Conservation (phyloP, 2,797 vertebrate species). For the Danio aesculapii region DNA sequence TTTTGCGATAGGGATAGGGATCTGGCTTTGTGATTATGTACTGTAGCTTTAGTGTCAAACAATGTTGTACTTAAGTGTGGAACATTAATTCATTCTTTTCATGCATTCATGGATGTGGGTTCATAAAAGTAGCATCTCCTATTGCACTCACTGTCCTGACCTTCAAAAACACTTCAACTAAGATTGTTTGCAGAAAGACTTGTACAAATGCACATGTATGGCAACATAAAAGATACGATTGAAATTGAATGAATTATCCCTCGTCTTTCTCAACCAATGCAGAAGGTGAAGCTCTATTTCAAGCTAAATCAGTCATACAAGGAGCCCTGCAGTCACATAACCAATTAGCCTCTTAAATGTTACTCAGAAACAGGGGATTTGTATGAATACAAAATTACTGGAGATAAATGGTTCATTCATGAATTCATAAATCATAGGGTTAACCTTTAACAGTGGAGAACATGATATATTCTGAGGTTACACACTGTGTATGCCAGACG, state of each 20-base stretch:
- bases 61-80: neutral
- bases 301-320: slow-evolving; percentile 21
- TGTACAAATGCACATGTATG: neutral
- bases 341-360: slow-evolving; percentile 49
- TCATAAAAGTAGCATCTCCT: neutral
- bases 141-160: neutral
- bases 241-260: neutral
- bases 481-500: neutral
- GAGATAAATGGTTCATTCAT: slow-evolving; percentile 36
- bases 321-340: slow-evolving; percentile 20
- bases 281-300: neutral
- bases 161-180: neutral
- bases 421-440: slow-evolving; percentile 47
- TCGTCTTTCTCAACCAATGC: neutral
- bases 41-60: neutral
- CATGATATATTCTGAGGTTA: slow-evolving; percentile 4
- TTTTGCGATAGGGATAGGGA: no score
- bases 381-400: slow-evolving; percentile 31
- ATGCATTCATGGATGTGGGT: neutral
- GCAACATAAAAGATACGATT: neutral
- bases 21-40: no score
- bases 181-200: neutral
- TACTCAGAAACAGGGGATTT: slow-evolving; percentile 33
- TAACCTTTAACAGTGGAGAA: slow-evolving; percentile 41
- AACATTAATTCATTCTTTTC: neutral